These are phyloP conservation scores for Lomographa bimaculata DNA, from an alignment of 2,888 invertebrate genomes.

Conservation along the genomic window DNA sequence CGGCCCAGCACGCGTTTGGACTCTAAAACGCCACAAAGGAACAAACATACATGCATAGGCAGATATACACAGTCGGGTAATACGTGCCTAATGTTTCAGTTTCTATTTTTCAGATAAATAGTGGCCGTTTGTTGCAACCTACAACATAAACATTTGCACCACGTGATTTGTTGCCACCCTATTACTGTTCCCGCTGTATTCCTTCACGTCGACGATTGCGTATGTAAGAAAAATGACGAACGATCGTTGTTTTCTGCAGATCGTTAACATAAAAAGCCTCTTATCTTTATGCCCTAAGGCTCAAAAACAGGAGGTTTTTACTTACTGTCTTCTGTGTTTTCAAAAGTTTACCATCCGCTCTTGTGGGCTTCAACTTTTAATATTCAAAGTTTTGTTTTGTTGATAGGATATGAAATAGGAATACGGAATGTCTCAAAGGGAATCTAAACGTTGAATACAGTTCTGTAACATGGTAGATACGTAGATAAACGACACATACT, in stretches of 20 bases:
- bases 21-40: too few species aligned
- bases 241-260: slow-evolving; percentile 28
- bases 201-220: slow-evolving; percentile 37
- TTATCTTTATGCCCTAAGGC: slow-evolving; percentile 6
- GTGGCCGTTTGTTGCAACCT: slow-evolving; percentile 9
- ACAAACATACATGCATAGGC: too few species aligned
- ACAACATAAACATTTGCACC: slow-evolving; percentile 34
- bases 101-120: slow-evolving; percentile 12
- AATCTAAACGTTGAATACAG: not conserved
- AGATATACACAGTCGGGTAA: too few species aligned
- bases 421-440: slow-evolving; percentile 1
- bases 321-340: slow-evolving; percentile 14
- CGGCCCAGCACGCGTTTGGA: too few species aligned
- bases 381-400: slow-evolving; percentile 13
- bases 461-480: slow-evolving; percentile 1
- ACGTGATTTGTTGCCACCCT: slow-evolving; percentile 42
- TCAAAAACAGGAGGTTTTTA: slow-evolving; percentile 3
- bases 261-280: slow-evolving; percentile 15
- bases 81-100: too few species aligned
- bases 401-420: slow-evolving; percentile 5
- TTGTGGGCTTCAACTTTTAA: slow-evolving; percentile 10
- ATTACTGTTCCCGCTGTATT: slow-evolving; percentile 31
- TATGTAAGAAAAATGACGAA: slow-evolving; percentile 36
- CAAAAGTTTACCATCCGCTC: slow-evolving; percentile 10
- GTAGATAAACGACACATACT: too few species aligned